A percentile compares a stretch with the other conserved stretches of the same genome.
These are phyloP conservation scores for Laticauda colubrina DNA, from an alignment of 2,113 vertebrate species.

Conservation along the genomic window DNA sequence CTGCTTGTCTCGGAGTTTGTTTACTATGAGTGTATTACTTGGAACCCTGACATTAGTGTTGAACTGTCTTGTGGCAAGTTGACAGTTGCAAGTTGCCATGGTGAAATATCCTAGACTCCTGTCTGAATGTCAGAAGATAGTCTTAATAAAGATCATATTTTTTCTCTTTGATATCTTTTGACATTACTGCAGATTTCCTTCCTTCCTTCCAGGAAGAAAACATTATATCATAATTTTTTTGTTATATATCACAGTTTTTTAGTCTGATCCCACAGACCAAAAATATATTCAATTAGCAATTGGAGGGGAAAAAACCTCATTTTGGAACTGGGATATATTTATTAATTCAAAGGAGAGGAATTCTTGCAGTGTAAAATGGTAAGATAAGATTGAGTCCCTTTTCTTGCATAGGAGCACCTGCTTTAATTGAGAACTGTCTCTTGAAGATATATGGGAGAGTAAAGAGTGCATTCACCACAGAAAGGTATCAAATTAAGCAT, in stretches of 20 bases:
- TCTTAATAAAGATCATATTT: background rate
- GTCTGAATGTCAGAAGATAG: background rate
- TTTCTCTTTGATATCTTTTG: background rate
- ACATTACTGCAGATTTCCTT: background rate
- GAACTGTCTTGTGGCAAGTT: background rate
- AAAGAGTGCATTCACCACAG: background rate
- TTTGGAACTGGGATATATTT: background rate
- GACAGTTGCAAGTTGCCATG: background rate
- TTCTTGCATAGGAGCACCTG: background rate
- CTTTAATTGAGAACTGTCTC: background rate
- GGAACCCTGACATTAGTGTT: background rate
- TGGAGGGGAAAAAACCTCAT: background rate
- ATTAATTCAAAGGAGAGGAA: background rate
- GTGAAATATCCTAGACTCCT: background rate
- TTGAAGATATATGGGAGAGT: background rate
- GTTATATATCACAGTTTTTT: background rate
- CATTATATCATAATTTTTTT: background rate
- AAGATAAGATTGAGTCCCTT: background rate
- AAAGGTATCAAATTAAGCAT: background rate
- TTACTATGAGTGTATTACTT: too few relatives aligned
- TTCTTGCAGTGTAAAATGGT: background rate
- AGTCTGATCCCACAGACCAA: background rate
- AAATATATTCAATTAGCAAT: background rate
- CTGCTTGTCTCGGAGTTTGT: too few relatives aligned
- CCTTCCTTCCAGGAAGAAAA: background rate